A percentile compares a stretch with the other conserved stretches of the same genome.
Evolutionary conservation across 2,113 vertebrate genomes (phyloP).

Genomic region (Xenus cinereus): DNA sequence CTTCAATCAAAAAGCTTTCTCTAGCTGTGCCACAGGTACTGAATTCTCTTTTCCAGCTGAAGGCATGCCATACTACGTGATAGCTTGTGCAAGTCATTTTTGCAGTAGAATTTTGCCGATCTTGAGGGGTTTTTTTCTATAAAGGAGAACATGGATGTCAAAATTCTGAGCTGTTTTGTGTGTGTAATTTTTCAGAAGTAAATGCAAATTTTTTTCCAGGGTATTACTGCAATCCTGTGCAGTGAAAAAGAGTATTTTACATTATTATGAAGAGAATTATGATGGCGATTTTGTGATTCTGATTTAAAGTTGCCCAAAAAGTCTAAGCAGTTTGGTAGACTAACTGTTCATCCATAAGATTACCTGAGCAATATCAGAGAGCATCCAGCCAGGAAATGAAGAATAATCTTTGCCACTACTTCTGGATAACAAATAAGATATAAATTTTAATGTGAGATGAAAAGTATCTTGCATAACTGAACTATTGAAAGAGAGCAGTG

Average conservation of each 20-base stretch:
- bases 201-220: background rate
- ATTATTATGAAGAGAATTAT: background rate
- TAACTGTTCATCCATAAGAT: constrained; percentile 42
- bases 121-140: background rate
- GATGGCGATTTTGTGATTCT: background rate
- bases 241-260: background rate
- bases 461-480: constrained; percentile 54
- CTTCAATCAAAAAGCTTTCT: background rate
- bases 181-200: background rate
- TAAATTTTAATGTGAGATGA: constrained; percentile 56
- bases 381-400: constrained; percentile 56
- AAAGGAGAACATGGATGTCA: background rate
- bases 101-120: background rate
- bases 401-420: constrained; percentile 61
- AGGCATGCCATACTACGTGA: background rate
- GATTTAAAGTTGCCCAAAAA: constrained; percentile 17
- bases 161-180: background rate
- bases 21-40: background rate
- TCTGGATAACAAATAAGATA: constrained; percentile 62
- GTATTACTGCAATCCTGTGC: background rate
- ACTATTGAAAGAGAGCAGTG: constrained; percentile 6
- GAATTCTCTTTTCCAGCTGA: background rate
- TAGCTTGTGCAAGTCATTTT: background rate
- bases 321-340: background rate
- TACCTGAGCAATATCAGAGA: constrained; percentile 33